A percentile compares a stretch with the other conserved stretches of the same genome.
Conservation (phyloP, 30 jellyfish, hydroid and myxozoan genomes). For the Turritopsis rubra region DNA sequence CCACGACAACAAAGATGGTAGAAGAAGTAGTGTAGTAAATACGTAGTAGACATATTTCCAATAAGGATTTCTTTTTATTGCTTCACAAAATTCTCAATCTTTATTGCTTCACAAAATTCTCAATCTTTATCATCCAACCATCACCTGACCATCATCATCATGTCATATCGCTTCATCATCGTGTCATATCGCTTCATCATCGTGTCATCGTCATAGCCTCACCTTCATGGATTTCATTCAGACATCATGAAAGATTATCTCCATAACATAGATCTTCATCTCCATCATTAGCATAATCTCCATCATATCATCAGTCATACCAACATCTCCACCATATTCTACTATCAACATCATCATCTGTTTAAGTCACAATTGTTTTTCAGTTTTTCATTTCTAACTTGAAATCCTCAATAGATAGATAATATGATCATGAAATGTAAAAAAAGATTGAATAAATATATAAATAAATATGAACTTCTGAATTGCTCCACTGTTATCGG, state of each 20-base stretch:
- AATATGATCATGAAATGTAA: too few species aligned
- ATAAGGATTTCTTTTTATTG: background rate
- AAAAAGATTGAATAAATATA: too few species aligned
- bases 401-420: too few species aligned
- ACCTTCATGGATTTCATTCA: background rate
- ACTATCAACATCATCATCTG: too few species aligned
- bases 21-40: background rate
- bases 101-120: background rate
- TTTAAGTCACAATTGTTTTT: too few species aligned
- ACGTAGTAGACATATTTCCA: background rate
- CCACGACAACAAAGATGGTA: conserved; percentile 55
- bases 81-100: background rate
- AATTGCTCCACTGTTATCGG: too few species aligned
- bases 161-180: background rate
- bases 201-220: background rate
- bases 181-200: background rate
- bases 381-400: too few species aligned
- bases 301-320: too few species aligned
- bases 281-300: background rate
- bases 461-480: too few species aligned
- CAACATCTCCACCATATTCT: too few species aligned
- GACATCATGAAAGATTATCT: background rate
- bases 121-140: background rate
- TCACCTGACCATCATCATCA: background rate
- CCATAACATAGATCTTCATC: background rate